Evolutionary conservation across 1,140 invertebrate species (phyloP).

Genomic region (Pseudomyrmex cubaensis): DNA sequence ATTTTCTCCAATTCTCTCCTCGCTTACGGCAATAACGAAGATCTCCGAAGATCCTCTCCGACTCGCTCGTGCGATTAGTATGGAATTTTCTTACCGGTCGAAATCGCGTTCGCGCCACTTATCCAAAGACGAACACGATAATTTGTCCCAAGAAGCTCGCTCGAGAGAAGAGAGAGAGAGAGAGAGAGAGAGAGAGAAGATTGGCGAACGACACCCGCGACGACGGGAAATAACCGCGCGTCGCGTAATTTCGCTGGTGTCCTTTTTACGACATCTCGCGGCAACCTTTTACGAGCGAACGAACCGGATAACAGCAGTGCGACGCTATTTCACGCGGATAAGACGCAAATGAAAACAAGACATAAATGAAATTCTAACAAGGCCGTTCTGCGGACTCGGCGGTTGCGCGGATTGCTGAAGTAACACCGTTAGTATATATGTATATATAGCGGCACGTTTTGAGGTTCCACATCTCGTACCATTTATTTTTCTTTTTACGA

Average conservation of each 20-base stretch:
- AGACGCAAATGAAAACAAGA: slow-evolving; percentile 24
- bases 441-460: not conserved
- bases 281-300: slow-evolving; percentile 30
- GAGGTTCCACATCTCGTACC: not conserved
- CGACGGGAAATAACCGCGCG: not conserved
- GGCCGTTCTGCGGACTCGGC: not conserved
- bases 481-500: not conserved
- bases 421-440: too few species aligned
- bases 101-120: not conserved
- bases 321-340: slow-evolving; percentile 18
- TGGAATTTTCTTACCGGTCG: not conserved
- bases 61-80: slow-evolving; percentile 1
- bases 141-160: not conserved
- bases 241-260: slow-evolving; percentile 35
- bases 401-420: not conserved
- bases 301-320: not conserved
- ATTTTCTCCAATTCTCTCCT: too few species aligned
- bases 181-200: not conserved
- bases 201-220: not conserved
- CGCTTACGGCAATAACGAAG: too few species aligned
- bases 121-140: slow-evolving; percentile 8
- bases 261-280: slow-evolving; percentile 36
- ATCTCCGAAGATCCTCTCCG: too few species aligned
- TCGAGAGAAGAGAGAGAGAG: too few species aligned
- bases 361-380: slow-evolving; percentile 54